phyloP scores from a whole-genome alignment of 23 tunicate genomes.

The Botrylloides violaceus region DNA sequence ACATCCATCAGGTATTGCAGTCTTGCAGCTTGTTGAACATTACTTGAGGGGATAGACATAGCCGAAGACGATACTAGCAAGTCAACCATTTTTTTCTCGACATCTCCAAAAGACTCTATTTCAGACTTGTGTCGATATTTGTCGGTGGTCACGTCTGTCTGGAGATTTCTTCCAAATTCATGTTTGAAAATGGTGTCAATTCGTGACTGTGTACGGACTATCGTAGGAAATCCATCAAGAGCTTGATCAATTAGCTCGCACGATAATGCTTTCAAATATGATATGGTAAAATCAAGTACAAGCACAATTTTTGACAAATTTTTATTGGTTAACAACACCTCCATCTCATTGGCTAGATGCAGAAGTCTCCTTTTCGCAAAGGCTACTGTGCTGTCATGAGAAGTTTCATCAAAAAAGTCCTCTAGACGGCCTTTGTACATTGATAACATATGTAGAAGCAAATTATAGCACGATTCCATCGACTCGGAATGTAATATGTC shows the following conservation, averaged over 20 bases:
- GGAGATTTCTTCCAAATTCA: constrained; percentile 16
- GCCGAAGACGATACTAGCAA: not conserved
- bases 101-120: constrained; percentile 19
- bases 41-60: constrained; percentile 26
- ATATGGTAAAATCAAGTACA: not conserved
- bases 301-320: not conserved
- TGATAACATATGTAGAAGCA: not conserved
- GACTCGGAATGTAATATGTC: not conserved
- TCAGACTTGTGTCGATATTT: constrained; percentile 32
- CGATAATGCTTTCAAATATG: constrained; percentile 11
- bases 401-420: constrained; percentile 20
- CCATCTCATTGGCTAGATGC: not conserved
- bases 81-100: constrained; percentile 27
- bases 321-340: not conserved
- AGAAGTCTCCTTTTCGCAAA: not conserved
- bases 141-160: not conserved
- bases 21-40: constrained; percentile 15
- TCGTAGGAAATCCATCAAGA: constrained; percentile 29
- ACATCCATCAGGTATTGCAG: constrained; percentile 59
- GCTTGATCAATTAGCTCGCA: constrained; percentile 30
- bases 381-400: constrained; percentile 1
- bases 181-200: not conserved
- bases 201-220: not conserved
- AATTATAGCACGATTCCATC: not conserved
- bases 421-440: not conserved